phyloP scores from a whole-genome alignment of 64 coral and sea anemone species.

The Anthopleura sola region DNA sequence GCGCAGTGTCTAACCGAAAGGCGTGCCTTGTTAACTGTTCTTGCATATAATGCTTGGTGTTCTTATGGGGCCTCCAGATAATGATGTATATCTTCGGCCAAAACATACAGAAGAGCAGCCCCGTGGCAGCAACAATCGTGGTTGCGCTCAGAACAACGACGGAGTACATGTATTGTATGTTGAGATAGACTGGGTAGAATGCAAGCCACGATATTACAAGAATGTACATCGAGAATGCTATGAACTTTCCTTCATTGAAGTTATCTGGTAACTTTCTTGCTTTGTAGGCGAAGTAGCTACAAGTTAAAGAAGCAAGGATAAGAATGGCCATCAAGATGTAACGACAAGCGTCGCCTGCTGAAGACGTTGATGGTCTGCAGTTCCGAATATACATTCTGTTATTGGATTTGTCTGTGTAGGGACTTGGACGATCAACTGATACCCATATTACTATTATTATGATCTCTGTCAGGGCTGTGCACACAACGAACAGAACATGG shows the following conservation, averaged over 20 bases:
- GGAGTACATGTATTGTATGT: slow-evolving; percentile 54
- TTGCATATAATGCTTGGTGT: slow-evolving; percentile 71
- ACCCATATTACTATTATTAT: slow-evolving; percentile 59
- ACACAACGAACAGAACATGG: slow-evolving; percentile 14
- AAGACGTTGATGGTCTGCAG: slow-evolving; percentile 17
- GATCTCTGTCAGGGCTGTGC: neutral
- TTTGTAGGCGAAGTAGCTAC: slow-evolving; percentile 76
- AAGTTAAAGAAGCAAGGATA: slow-evolving; percentile 36
- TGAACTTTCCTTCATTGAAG: slow-evolving; percentile 89
- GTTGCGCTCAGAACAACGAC: slow-evolving; percentile 50
- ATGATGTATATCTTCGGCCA: slow-evolving; percentile 78
- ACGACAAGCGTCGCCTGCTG: slow-evolving; percentile 42
- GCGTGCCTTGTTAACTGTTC: slow-evolving; percentile 61
- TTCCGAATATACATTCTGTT: slow-evolving; percentile 27
- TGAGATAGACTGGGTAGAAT: slow-evolving; percentile 75
- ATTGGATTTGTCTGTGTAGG: slow-evolving; percentile 43
- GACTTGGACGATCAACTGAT: slow-evolving; percentile 33
- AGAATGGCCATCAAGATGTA: slow-evolving; percentile 57
- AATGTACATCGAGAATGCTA: slow-evolving; percentile 70
- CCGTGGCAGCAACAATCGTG: slow-evolving; percentile 62
- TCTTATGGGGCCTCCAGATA: slow-evolving; percentile 64
- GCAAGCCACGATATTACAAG: slow-evolving; percentile 66
- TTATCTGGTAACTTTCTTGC: slow-evolving; percentile 76
- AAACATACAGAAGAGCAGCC: slow-evolving; percentile 70
- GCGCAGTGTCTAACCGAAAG: slow-evolving; percentile 19